These are phyloP conservation scores for Arremon aurantiirostris DNA, from an alignment of 2,797 vertebrate species.

Conservation along the genomic window DNA sequence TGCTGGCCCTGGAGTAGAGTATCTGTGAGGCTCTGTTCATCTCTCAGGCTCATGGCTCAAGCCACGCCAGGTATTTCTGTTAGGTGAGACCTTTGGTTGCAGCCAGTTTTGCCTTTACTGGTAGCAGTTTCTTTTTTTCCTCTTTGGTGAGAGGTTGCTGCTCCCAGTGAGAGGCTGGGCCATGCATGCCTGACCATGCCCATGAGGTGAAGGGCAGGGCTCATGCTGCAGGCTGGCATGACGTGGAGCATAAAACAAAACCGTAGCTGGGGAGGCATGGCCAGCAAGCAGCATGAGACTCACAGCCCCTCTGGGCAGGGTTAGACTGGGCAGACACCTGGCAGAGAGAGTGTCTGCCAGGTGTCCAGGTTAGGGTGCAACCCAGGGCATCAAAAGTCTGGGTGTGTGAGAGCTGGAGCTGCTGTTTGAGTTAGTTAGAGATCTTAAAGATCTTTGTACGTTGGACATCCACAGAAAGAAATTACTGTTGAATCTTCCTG, in stretches of 20 bases:
- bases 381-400: neutral
- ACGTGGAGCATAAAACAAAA: neutral
- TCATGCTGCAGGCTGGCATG: neutral
- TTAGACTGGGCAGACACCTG: constrained; percentile 49
- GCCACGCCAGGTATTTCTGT: neutral
- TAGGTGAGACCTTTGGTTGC: neutral
- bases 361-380: constrained; percentile 49
- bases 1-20: neutral
- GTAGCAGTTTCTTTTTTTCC: neutral
- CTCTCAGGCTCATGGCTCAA: neutral
- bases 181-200: constrained; percentile 1
- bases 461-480: neutral
- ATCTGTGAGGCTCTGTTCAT: neutral
- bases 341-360: constrained; percentile 27
- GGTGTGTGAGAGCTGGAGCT: neutral
- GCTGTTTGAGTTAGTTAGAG: neutral
- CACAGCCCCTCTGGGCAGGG: constrained; percentile 37
- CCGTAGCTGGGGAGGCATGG: neutral
- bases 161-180: neutral
- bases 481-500: neutral
- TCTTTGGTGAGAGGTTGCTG: neutral
- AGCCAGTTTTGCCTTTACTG: neutral
- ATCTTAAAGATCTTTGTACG: neutral
- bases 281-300: neutral
- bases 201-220: constrained; percentile 7